Percentiles rank a stretch among this genome's conserved stretches.
phyloP scores from a whole-genome alignment of 2,113 vertebrate species.

The Pseudorasbora parva region DNA sequence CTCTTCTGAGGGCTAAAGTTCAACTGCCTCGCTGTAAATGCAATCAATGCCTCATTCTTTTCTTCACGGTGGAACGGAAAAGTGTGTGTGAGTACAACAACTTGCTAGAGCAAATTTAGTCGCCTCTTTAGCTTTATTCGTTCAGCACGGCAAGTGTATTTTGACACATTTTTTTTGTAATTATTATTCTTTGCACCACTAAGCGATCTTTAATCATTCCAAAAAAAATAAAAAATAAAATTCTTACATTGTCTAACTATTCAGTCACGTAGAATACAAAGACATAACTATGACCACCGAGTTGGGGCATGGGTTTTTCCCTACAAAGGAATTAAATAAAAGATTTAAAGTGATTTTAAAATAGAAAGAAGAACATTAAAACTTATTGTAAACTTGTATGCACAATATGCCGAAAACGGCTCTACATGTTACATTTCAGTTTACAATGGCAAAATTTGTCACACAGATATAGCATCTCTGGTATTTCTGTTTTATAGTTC shows the following conservation, averaged over 20 bases:
- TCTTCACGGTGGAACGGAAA: neutral
- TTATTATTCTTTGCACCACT: neutral
- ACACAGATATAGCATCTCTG: neutral
- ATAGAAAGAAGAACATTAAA: neutral
- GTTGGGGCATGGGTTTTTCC: neutral
- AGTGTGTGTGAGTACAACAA: neutral
- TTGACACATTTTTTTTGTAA: neutral
- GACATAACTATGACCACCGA: neutral
- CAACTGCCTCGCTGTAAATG: constrained; percentile 61
- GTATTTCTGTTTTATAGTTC: neutral
- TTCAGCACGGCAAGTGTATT: neutral
- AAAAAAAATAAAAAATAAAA: no score
- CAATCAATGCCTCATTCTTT: constrained; percentile 38
- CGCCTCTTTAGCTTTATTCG: neutral
- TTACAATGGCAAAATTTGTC: neutral
- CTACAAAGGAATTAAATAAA: neutral
- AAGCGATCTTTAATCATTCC: no score
- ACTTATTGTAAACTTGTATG: no score
- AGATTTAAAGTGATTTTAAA: neutral
- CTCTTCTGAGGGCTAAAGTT: constrained; percentile 60
- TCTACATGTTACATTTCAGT: neutral
- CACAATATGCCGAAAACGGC: no score
- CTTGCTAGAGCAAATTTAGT: neutral
- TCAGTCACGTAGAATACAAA: neutral
- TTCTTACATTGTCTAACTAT: neutral